Percentiles rank a stretch among this genome's conserved stretches.
These are phyloP conservation scores for Apolygus lucorum DNA, from an alignment of 1,140 invertebrate genomes.

Conservation along the genomic window DNA sequence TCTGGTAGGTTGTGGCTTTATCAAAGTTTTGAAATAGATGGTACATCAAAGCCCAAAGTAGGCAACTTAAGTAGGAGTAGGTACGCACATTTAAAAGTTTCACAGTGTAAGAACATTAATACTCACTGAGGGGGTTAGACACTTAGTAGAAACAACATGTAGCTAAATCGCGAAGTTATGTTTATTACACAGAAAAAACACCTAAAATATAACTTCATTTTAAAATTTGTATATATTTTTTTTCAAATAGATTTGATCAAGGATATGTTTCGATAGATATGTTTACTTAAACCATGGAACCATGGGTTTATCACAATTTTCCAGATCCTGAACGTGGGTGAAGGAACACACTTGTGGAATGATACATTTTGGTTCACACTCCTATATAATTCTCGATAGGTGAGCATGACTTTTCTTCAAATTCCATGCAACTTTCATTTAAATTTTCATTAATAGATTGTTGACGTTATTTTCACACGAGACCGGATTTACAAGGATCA, in stretches of 20 bases:
- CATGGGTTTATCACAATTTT: slow-evolving; percentile 4
- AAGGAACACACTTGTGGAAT: no score
- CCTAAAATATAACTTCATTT: background rate
- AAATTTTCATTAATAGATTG: no score
- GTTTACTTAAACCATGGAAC: slow-evolving; percentile 3
- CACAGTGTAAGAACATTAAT: slow-evolving; percentile 5
- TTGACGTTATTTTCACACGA: no score
- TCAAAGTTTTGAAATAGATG: background rate
- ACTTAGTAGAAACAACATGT: slow-evolving; percentile 5
- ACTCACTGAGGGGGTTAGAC: background rate
- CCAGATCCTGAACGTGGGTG: background rate
- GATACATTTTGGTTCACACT: no score
- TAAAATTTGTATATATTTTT: background rate
- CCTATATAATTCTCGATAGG: no score
- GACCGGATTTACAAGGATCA: background rate
- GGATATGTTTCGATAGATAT: slow-evolving; percentile 13
- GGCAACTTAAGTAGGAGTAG: background rate
- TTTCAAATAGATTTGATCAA: background rate
- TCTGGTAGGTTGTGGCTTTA: background rate
- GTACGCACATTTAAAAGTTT: slow-evolving; percentile 3
- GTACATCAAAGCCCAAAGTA: no score
- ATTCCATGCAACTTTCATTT: no score
- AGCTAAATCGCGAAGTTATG: background rate
- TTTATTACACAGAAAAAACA: background rate
- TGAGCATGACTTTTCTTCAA: no score